phyloP scores from a whole-genome alignment of 2,888 invertebrate species.

The Paralinhomoeus sp. region DNA sequence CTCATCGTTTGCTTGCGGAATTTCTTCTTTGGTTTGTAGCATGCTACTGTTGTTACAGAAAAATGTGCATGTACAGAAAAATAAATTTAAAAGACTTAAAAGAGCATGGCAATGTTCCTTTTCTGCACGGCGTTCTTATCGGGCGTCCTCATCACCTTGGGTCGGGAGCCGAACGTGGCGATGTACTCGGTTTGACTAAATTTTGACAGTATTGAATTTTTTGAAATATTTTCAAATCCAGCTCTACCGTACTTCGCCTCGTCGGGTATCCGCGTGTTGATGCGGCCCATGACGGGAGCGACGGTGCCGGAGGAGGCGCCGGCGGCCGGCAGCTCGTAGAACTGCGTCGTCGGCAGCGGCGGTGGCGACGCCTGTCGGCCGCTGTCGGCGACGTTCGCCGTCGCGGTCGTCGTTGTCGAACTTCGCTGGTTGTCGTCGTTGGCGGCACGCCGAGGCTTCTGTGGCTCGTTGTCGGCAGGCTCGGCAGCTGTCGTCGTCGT shows the following conservation, averaged over 20 bases:
- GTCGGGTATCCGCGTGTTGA: slow-evolving; percentile 8
- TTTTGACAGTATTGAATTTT: too few relatives aligned
- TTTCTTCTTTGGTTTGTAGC: too few relatives aligned
- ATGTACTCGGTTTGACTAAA: slow-evolving; percentile 16
- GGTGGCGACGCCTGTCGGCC: neutral
- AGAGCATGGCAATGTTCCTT: neutral
- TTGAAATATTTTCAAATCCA: too few relatives aligned
- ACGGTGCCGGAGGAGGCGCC: neutral
- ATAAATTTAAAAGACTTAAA: too few relatives aligned
- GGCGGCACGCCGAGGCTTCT: too few relatives aligned
- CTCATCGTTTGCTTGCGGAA: too few relatives aligned
- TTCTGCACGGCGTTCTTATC: slow-evolving; percentile 9
- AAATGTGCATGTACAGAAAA: too few relatives aligned
- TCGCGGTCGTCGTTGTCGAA: too few relatives aligned
- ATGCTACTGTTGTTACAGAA: too few relatives aligned
- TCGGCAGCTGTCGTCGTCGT: neutral
- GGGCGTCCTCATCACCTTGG: slow-evolving; percentile 21
- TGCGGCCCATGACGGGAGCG: slow-evolving; percentile 7
- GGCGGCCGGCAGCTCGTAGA: neutral
- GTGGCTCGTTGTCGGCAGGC: too few relatives aligned
- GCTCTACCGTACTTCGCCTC: slow-evolving; percentile 10
- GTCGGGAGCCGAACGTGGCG: slow-evolving; percentile 17
- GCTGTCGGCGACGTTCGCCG: neutral
- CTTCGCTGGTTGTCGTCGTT: too few relatives aligned
- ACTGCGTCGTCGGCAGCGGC: neutral